Percentiles rank a stretch among this genome's conserved stretches.
Conservation (phyloP, 2,888 invertebrate genomes). For the Uloborus plumipes region DNA sequence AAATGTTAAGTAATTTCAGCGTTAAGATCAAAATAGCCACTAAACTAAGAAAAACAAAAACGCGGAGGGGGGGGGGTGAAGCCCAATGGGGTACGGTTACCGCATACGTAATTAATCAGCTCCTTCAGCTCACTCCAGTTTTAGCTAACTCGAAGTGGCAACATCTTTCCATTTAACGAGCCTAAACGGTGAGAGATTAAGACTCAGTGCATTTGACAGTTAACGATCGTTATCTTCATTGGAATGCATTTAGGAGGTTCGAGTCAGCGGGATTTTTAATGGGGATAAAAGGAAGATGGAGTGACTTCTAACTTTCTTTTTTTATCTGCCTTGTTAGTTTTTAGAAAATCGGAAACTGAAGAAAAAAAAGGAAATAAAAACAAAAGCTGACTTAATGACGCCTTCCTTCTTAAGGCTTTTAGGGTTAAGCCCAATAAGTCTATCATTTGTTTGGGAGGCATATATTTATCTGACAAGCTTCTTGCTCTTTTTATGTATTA, state of each 20-base stretch:
- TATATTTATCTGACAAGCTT: no score
- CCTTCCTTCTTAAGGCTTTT: no score
- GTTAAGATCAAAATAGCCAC: not conserved
- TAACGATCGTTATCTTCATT: slow-evolving; percentile 45
- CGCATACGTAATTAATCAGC: slow-evolving; percentile 32
- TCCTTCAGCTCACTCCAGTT: slow-evolving; percentile 30
- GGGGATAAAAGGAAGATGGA: no score
- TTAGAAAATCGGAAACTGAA: no score
- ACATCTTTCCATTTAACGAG: slow-evolving; percentile 45
- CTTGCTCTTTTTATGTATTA: no score
- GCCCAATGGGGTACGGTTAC: slow-evolving; percentile 2
- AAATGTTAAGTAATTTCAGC: no score
- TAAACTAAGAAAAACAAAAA: slow-evolving; percentile 12
- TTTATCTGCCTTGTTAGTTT: no score
- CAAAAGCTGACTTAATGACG: no score
- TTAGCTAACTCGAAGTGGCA: slow-evolving; percentile 31
- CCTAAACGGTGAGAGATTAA: slow-evolving; percentile 9
- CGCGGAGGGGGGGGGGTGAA: slow-evolving; percentile 1
- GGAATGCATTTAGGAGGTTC: slow-evolving; percentile 13
- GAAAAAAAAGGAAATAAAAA: no score
- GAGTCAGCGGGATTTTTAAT: not conserved
- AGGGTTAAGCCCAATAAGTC: no score
- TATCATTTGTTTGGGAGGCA: no score
- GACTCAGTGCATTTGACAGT: slow-evolving; percentile 40
- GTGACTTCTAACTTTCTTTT: no score